Percentiles rank a stretch among this genome's conserved stretches.
These are phyloP conservation scores for Kryptolebias marmoratus DNA, from an alignment of 2,113 vertebrate genomes.

Conservation along the genomic window DNA sequence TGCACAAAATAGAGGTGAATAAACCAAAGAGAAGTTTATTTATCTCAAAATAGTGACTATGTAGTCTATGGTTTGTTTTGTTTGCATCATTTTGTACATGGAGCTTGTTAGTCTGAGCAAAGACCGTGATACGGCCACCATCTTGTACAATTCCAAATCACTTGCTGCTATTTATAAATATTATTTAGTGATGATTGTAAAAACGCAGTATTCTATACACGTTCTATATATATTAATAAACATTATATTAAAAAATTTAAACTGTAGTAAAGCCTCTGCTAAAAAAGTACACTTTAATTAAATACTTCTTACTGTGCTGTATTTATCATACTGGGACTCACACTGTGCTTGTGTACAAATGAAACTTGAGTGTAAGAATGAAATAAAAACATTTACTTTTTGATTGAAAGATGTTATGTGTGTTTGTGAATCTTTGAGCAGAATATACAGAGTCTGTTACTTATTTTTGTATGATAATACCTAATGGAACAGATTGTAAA, in stretches of 20 bases:
- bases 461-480: conserved; percentile 66
- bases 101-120: too few species aligned
- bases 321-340: conserved; percentile 18
- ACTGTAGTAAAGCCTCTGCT: not conserved
- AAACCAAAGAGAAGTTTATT: conserved; percentile 29
- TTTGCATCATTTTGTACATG: conserved; percentile 11
- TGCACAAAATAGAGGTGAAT: conserved; percentile 39
- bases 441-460: conserved; percentile 38
- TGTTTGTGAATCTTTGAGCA: conserved; percentile 37
- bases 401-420: conserved; percentile 7
- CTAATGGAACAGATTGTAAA: conserved; percentile 8
- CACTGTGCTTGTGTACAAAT: conserved; percentile 38
- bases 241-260: too few species aligned
- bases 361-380: conserved; percentile 5
- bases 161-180: not conserved
- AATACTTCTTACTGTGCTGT: conserved; percentile 12
- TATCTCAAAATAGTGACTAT: not conserved
- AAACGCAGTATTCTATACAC: conserved; percentile 41
- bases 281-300: conserved; percentile 18
- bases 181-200: conserved; percentile 25
- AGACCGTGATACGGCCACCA: too few species aligned
- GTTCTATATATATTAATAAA: too few species aligned
- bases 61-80: not conserved
- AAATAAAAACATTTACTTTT: not conserved
- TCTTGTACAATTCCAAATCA: not conserved